Base-by-base conservation (phyloP, 2,888 invertebrate genomes). In the Marasmarcha lunaedactyla region DNA sequence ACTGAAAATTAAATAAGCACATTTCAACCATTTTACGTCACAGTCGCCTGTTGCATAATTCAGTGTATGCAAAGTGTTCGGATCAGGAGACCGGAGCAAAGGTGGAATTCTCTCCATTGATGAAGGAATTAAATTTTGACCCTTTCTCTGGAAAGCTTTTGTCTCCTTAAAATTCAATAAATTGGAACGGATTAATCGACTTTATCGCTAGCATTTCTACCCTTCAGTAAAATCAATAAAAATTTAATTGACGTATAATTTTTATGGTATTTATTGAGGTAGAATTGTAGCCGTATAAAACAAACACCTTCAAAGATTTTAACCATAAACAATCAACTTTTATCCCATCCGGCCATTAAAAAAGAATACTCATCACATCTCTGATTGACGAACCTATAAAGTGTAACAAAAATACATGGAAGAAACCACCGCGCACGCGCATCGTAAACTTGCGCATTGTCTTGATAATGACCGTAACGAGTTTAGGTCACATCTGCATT, bases 391-490 rank as follows among this genome's bases (percentile, higher is more conserved):
- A 36, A 38, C 42, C 42, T 49, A 49, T 47, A 47, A 42, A 39
- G 39, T 33, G 42, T 37, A 49, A 57, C 63, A 58, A 50, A 62
- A 64, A 62, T 30, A 30, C 6, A 7, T 59, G 59, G 56, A 69
- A 65, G 59, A 61, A 65, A 61, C 62, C 51, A 50, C 11, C 4
- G 30, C 57, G 63, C 61, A 63, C 66, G 63, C 58, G 65, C 66
- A 64, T 63, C 51, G 57, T 57, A 47, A 48, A 56, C 64, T 62
- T 69, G 73, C 74, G 72, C 7, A 74, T 72, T 57, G 67, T 51
- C 57, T 59, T 58, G 56, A 63, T 71, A 72, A 73, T 70, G 65
- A 63, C 63, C 72, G 69, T 76, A 66, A 70, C 72, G 66, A 68
- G 63, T 55, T 55, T 59, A 56, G 46, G 56, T 66, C 59, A 54